These are phyloP conservation scores for Pogonomyrmex barbatus DNA, from an alignment of 1,140 invertebrate species.

Conservation along the genomic window DNA sequence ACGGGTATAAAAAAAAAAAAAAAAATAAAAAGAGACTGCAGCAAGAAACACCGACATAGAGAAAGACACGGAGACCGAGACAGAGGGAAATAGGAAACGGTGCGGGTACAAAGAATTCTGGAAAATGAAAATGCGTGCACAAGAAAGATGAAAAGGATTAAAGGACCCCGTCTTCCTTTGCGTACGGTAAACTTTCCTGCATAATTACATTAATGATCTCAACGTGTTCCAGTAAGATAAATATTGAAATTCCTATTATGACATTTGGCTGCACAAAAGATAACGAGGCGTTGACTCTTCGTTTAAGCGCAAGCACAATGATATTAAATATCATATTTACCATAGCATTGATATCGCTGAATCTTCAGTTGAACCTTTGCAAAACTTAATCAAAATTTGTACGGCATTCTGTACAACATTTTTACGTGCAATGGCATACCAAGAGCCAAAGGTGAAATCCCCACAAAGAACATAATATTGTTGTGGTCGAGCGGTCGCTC, in stretches of 20 bases:
- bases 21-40: conserved; percentile 29
- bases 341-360: neutral
- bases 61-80: conserved; percentile 28
- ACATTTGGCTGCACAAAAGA: conserved; percentile 8
- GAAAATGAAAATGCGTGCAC: conserved; percentile 40
- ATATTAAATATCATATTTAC: conserved; percentile 33
- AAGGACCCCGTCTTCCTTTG: conserved; percentile 14
- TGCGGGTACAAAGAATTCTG: conserved; percentile 36
- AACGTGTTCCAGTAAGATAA: conserved; percentile 16
- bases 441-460: neutral
- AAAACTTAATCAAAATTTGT: conserved; percentile 41
- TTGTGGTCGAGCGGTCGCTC: too few relatives aligned
- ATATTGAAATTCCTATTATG: conserved; percentile 29
- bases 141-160: conserved; percentile 38
- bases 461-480: neutral
- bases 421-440: conserved; percentile 2
- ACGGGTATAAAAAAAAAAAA: neutral
- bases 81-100: conserved; percentile 14
- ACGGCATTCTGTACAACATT: neutral
- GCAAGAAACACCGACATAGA: neutral
- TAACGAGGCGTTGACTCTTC: conserved; percentile 20
- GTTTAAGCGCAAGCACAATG: neutral
- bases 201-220: conserved; percentile 58
- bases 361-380: neutral
- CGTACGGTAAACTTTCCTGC: conserved; percentile 3